Evolutionary conservation across 2,113 vertebrate species (phyloP).

Genomic region (Ciconia boyciana): DNA sequence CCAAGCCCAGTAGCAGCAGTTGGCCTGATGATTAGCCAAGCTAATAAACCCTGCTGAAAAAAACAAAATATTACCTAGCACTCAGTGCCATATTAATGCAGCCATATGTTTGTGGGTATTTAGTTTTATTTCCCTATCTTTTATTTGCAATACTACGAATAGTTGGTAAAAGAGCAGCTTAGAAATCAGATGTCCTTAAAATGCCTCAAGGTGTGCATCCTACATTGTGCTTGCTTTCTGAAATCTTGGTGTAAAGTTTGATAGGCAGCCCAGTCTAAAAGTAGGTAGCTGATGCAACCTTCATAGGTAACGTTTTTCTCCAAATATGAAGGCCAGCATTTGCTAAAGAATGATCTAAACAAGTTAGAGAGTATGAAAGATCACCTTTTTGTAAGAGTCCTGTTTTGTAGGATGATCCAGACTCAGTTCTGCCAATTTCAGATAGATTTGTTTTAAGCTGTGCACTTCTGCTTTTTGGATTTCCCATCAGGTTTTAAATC

Average conservation of each 20-base stretch:
- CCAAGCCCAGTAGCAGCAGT: neutral
- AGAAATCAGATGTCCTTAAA: neutral
- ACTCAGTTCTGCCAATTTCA: neutral
- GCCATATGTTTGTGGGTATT: neutral
- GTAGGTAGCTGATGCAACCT: accelerated
- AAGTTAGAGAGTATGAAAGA: neutral
- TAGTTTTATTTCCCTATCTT: neutral
- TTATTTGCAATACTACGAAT: neutral
- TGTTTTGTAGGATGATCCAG: neutral
- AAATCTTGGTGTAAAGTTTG: neutral
- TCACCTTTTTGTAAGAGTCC: neutral
- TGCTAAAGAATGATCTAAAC: neutral
- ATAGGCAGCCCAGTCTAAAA: neutral
- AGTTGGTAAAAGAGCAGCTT: neutral
- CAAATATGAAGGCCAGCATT: neutral
- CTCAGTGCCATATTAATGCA: neutral
- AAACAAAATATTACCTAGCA: neutral
- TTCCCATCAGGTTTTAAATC: neutral
- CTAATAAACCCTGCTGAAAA: neutral
- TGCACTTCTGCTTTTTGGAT: neutral
- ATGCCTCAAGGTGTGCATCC: neutral
- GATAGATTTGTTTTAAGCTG: neutral
- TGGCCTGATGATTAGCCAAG: neutral
- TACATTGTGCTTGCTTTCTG: neutral
- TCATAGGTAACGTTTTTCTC: neutral